Evolutionary conservation across 2,797 vertebrate genomes (phyloP).

Genomic region (Neostethus bicornis): DNA sequence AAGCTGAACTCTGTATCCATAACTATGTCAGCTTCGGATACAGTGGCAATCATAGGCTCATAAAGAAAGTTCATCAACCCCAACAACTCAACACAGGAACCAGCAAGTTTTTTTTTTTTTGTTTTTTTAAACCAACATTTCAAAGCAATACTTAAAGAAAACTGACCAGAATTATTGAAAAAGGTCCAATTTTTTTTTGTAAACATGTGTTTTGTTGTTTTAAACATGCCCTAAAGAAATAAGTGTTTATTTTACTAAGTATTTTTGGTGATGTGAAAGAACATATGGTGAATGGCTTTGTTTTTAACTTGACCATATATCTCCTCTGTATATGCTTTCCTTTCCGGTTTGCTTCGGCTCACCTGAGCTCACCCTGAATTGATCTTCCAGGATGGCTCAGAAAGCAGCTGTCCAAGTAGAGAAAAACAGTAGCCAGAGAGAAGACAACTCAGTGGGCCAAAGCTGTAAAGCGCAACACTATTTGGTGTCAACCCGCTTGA

Average conservation of each 20-base stretch:
- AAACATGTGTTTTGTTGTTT: no score
- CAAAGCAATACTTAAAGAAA: no score
- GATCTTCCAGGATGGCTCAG: constrained; percentile 36
- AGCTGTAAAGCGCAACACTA: constrained; percentile 25
- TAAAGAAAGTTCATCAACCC: constrained; percentile 1
- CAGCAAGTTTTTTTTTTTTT: not conserved
- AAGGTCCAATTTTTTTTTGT: no score
- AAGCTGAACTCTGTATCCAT: constrained; percentile 49
- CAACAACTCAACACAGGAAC: not conserved
- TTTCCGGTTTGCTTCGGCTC: constrained; percentile 26
- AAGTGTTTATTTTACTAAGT: no score
- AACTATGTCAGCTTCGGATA: constrained; percentile 5
- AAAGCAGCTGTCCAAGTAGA: constrained; percentile 34
- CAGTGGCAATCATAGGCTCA: constrained; percentile 21
- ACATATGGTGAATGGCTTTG: not conserved
- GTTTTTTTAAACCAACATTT: no score
- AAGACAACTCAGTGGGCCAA: constrained; percentile 12
- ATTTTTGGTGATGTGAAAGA: not conserved
- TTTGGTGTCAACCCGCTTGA: constrained; percentile 52
- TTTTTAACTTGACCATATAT: constrained; percentile 2
- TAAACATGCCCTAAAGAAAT: no score
- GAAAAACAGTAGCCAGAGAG: constrained; percentile 44
- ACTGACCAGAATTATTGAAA: no score
- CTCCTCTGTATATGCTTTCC: constrained; percentile 9
- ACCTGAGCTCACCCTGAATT: constrained; percentile 41